Conservation (phyloP, 2,888 invertebrate genomes). For the Apantesis nais region DNA sequence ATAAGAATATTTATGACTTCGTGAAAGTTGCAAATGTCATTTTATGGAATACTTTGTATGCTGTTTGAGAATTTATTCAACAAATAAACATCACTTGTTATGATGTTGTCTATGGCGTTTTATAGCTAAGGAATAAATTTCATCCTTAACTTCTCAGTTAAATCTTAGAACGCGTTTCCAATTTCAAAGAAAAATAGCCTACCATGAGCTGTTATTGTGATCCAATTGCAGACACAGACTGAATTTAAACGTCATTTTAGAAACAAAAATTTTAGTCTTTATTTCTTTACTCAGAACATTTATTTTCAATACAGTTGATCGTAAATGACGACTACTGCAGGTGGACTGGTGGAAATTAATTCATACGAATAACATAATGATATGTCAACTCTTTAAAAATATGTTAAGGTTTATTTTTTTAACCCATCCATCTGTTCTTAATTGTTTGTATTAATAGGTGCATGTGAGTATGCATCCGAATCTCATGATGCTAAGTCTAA, state of each 20-base stretch:
- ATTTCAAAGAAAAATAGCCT: not conserved
- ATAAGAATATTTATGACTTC: conserved; percentile 36
- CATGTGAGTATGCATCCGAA: too few relatives aligned
- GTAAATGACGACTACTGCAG: not conserved
- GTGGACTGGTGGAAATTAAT: not conserved
- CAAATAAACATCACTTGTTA: not conserved
- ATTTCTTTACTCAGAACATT: too few relatives aligned
- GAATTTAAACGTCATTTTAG: too few relatives aligned
- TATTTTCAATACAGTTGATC: too few relatives aligned
- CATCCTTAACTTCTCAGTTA: not conserved
- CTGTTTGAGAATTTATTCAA: not conserved
- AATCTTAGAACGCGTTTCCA: not conserved
- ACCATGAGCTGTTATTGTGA: too few relatives aligned
- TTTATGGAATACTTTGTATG: conserved; percentile 8
- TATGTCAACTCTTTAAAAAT: not conserved
- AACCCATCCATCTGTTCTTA: too few relatives aligned
- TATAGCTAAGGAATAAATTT: not conserved
- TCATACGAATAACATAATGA: not conserved
- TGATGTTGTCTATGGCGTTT: not conserved
- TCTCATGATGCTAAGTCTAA: too few relatives aligned
- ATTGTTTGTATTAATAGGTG: too few relatives aligned
- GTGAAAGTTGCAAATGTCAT: conserved; percentile 16
- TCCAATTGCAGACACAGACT: too few relatives aligned
- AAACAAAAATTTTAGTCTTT: too few relatives aligned
- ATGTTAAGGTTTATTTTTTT: not conserved